phyloP scores from a whole-genome alignment of 2,113 vertebrate species.

The Plotosus lineatus region DNA sequence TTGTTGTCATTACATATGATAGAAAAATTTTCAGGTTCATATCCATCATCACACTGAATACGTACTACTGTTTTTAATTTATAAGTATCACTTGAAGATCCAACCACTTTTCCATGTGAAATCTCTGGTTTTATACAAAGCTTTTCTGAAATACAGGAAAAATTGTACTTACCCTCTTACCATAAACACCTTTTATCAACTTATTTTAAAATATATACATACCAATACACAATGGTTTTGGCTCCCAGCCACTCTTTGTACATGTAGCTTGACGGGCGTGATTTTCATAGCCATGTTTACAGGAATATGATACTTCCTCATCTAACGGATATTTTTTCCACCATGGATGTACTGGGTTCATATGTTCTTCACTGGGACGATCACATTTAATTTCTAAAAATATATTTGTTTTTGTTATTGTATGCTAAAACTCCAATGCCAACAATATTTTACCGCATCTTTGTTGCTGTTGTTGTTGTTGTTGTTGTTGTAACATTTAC shows the following conservation, averaged over 20 bases:
- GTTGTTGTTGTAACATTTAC: constrained; percentile 52
- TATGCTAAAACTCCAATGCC: background rate
- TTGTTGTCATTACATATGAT: background rate
- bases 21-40: background rate
- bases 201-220: background rate
- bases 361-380: rapidly evolving
- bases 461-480: background rate
- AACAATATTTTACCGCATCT: constrained; percentile 12
- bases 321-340: background rate
- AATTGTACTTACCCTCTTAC: background rate
- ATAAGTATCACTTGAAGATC: background rate
- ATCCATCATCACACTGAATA: background rate
- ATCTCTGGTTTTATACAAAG: background rate
- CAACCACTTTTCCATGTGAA: background rate
- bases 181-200: background rate
- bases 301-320: rapidly evolving
- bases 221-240: constrained; percentile 62
- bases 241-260: constrained; percentile 59
- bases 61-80: rapidly evolving
- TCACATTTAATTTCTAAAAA: constrained; percentile 55
- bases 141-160: background rate
- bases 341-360: background rate
- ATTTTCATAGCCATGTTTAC: rapidly evolving
- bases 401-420: background rate
- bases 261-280: background rate